Evolutionary conservation across 2,113 vertebrate genomes (phyloP), one percentile per base, ranked within the genome.

Genomic region (Chaetorhynchus papuensis): DNA sequence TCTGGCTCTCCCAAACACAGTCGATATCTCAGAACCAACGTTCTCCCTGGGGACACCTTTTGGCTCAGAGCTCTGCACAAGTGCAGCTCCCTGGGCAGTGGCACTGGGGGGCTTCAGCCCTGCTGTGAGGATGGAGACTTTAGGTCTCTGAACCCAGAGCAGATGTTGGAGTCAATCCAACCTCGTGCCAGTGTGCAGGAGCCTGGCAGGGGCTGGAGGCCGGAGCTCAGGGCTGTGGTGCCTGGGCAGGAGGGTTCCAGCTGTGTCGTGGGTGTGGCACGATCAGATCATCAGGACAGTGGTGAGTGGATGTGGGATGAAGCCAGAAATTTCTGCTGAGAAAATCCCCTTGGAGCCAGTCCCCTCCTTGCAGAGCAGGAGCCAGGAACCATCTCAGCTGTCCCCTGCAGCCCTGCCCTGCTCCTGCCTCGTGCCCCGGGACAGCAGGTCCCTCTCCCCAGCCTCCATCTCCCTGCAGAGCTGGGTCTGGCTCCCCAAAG

Each of bases 281-380:
- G 39, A 18, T 27, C 0, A 0, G 47, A 13, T 13, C 23, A 27
- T 12, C 1, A 15, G 31, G 31, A 16, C 52, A 59, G 13, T 13
- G 0, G 0, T 33, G 61, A 35, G 27, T 0, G 4, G 50, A 2
- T 72, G 41, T 30, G 50, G 68, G 53, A 56, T 0, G 0, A 39
- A 60, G n/a, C 11, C 59, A 77, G 45, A 52, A n/a, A 69, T 47
- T 52, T 49, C 77, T 61, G 27, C 83, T 56, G 53, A 13, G 24
- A 53, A 22, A 4, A 52, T 16, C 74, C 27, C 68, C 59, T 42
- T 42, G 50, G 54, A 72, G 72, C 47, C 45, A 15, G 4, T 28
- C 1, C 26, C 33, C 6, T 83, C 42, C 52, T 59, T 39, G 33
- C 39, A 37, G 70, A 60, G 71, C 71, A 42, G 66, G 35, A 85